Evolutionary conservation across 2,113 vertebrate species (phyloP).

Genomic region (Megaptera novaeangliae): DNA sequence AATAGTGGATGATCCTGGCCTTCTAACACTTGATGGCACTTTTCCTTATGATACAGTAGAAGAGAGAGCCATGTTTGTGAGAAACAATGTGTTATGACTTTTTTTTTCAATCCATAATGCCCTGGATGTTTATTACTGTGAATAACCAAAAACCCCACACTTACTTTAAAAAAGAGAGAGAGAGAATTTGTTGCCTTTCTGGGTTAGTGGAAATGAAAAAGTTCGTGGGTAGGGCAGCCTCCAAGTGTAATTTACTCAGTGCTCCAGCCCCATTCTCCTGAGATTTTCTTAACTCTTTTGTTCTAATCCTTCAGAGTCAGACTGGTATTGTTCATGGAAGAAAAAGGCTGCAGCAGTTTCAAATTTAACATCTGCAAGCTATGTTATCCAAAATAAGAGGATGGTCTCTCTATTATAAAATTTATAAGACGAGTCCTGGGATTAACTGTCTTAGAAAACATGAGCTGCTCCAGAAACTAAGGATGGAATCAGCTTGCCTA

Average conservation of each 20-base stretch:
- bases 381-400: neutral
- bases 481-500: neutral
- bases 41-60: neutral
- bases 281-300: neutral
- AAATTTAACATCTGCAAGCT: neutral
- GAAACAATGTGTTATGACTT: neutral
- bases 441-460: neutral
- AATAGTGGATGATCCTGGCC: neutral
- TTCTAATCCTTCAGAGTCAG: neutral
- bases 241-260: neutral
- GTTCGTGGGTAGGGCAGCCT: neutral
- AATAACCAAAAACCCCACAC: neutral
- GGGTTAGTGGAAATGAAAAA: neutral
- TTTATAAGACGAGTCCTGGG: neutral
- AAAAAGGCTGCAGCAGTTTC: neutral
- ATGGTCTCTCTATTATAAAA: neutral
- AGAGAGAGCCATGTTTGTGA: neutral
- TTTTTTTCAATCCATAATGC: neutral
- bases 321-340: neutral
- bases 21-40: neutral
- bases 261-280: neutral
- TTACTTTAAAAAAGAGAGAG: neutral
- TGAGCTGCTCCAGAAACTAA: neutral
- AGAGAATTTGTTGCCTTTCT: neutral
- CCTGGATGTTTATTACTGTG: neutral